Base-by-base conservation (phyloP, 2,113 vertebrate genomes). In the Oreocharis arfaki region DNA sequence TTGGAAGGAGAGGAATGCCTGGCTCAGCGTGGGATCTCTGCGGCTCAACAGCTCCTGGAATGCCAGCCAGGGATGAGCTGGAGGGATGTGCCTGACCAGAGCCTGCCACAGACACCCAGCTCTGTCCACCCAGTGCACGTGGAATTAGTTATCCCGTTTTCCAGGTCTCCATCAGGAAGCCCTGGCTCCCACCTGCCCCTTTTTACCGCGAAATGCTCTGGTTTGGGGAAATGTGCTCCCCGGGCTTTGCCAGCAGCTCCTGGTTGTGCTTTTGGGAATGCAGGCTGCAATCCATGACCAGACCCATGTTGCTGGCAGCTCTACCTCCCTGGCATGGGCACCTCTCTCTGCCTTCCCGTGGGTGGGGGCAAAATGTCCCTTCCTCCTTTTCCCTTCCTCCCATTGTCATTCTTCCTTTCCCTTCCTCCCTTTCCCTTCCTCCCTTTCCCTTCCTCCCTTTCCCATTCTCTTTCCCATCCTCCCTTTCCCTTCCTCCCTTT, bases 71-170 rank as follows among this genome's bases (percentile, higher is more conserved):
- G 3, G 52, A 24, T 12, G n/a, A 46, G 13, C 5, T 2, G 46
- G 30, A 75, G 57, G 17, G 53, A 30, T 35, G 18, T 0, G 0
- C 26, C 6, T 33, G 55, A 5, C 6, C 1, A 5, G 42, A 78
- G 32, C 23, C 27, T 18, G 16, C 56, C 17, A 1, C 0, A 1
- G 46, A 5, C 79, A 56, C 30, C 23, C 37, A 39, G 14, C 63
- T 65, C 60, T 37, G 5, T 5, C n/a, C 65, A 15, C 16, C 44
- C 16, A 2, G 9, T 2, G 2, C 16, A 5, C 5, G 2, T 0
- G 11, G 69, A 57, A 41, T 57, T 2, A 6, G 23, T 82, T 30
- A 24, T 39, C 74, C 70, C 2, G 3, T 15, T 65, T 21, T 24
- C 35, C 74, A 26, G 23, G 46, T 30, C 42, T 49, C 69, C 16